Conservation (phyloP, 2,797 vertebrate species). For the Balearica regulorum region DNA sequence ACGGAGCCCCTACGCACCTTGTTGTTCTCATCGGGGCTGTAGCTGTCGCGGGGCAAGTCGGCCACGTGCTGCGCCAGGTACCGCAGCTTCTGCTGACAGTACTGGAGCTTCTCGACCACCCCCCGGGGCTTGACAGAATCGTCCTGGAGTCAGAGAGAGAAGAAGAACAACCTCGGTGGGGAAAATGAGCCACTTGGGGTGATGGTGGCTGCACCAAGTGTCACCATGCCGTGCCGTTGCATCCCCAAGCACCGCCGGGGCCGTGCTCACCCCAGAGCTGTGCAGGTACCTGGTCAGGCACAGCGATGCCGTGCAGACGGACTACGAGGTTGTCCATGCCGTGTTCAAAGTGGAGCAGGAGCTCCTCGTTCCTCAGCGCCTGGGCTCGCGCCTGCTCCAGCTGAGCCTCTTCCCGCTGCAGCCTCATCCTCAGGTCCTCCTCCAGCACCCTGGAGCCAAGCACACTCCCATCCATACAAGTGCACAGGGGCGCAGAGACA, state of each 20-base stretch:
- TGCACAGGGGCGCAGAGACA: neutral
- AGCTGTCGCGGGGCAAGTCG: neutral
- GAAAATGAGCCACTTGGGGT: neutral
- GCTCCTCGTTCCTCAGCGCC: neutral
- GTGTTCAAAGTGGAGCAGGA: conserved; percentile 15
- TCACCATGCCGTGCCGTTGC: fast-evolving
- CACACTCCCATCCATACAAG: neutral
- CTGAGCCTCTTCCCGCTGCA: conserved; percentile 6
- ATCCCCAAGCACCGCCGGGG: fast-evolving
- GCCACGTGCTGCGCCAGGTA: neutral
- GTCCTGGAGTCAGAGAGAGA: neutral
- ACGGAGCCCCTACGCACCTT: neutral
- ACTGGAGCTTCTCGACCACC: neutral
- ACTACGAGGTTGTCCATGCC: conserved; percentile 43
- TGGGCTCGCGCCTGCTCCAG: neutral
- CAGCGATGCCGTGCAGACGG: neutral
- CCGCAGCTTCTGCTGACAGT: neutral
- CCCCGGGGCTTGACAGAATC: fast-evolving
- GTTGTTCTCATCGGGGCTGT: fast-evolving
- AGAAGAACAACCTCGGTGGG: neutral
- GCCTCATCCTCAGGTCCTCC: neutral
- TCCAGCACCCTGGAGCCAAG: neutral
- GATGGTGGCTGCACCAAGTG: neutral
- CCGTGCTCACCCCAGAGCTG: fast-evolving
- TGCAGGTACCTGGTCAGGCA: neutral